Evolutionary conservation across 1,140 invertebrate species (phyloP), one percentile per base, ranked within the genome.

Genomic region (Drosophila ananassae): DNA sequence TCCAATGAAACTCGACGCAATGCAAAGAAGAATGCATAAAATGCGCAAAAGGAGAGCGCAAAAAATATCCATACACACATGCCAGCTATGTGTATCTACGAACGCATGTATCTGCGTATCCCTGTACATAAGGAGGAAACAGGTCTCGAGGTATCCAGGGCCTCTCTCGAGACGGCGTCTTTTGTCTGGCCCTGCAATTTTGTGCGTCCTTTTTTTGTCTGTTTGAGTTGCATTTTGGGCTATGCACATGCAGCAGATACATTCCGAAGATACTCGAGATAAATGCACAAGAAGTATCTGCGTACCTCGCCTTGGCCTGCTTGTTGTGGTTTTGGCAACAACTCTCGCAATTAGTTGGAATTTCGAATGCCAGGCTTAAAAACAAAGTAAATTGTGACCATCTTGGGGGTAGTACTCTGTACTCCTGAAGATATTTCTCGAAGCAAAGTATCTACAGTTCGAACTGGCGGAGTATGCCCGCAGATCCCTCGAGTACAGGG

Each of bases 231-330:
- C 73, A 79, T 84, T 83, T 84, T 80, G 66, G 69, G 74, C 79
- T 78, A 68, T 72, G 77, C 78, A 73, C 73, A 67, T 77, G 73
- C 71, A 71, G 44, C 52, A 85, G 67, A 85, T 85, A 84, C 81
- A 84, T 84, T 84, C 77, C 73, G 62, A 34, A 85, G 80, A 84
- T 84, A 84, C 73, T 84, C 77, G 60, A 80, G 76, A 84, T 80
- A 84, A 79, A 71, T 83, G 64, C 60, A 78, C 48, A 75, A 47
- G 52, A 69, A 48, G 55, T 52, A 57, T 47, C 44, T 54, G 46
- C 4, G 21, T 62, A 54, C 41, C 30, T 22, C 59, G 58, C 17
- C 13, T 56, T 48, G 13, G 41, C 28, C 24, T 28, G 25, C 60
- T 57, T 63, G 69, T 77, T 76, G 60, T 46, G 48, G 55, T 64